Conservation (phyloP, 2,113 vertebrate species). For the Psittacula cyanocephala region DNA sequence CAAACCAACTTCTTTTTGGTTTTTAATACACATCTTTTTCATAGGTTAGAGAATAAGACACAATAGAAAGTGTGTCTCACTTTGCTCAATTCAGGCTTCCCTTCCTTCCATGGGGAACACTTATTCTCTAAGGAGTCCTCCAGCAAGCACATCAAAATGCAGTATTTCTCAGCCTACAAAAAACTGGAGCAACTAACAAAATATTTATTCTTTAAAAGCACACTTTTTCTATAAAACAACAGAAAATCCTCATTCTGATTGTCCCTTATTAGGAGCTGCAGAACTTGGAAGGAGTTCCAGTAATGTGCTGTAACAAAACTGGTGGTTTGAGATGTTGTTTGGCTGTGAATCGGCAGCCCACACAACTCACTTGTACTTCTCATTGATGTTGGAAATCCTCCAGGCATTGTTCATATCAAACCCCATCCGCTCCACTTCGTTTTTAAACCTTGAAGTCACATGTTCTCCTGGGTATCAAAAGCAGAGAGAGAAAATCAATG, state of each 20-base stretch:
- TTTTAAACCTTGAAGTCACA: conserved; percentile 93
- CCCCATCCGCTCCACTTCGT: conserved; percentile 96
- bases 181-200: background rate
- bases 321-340: background rate
- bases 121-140: background rate
- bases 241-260: background rate
- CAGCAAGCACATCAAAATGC: background rate
- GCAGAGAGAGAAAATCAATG: background rate
- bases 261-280: background rate
- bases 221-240: background rate
- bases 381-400: conserved; percentile 98
- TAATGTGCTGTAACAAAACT: background rate
- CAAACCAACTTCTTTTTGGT: background rate
- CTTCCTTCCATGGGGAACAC: background rate
- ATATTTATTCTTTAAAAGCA: background rate
- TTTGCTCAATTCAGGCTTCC: background rate
- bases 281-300: conserved; percentile 2
- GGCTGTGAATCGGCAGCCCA: background rate
- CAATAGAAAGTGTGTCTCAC: background rate
- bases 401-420: conserved; percentile 98
- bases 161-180: background rate
- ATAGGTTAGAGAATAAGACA: background rate
- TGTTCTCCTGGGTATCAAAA: conserved; percentile 85
- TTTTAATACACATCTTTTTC: background rate
- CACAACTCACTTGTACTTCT: conserved; percentile 90